These are phyloP conservation scores for Cistogaster globosa DNA, from an alignment of 2,888 invertebrate genomes.

Conservation along the genomic window DNA sequence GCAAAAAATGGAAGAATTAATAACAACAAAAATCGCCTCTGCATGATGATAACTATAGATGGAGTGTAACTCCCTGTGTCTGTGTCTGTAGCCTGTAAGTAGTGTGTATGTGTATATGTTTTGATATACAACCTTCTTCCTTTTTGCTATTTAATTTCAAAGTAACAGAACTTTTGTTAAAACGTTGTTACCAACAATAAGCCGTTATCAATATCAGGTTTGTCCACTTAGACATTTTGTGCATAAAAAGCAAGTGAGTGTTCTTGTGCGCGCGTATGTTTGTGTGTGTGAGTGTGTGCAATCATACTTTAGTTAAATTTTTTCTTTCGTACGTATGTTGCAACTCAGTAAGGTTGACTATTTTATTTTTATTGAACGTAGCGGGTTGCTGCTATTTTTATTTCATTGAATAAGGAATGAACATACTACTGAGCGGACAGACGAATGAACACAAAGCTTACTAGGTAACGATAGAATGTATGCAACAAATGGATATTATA, in stretches of 20 bases:
- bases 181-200: slow-evolving; percentile 76
- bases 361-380: slow-evolving; percentile 29
- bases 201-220: slow-evolving; percentile 82
- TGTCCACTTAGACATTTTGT: slow-evolving; percentile 78
- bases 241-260: slow-evolving; percentile 66
- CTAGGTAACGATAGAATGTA: slow-evolving; percentile 21
- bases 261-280: not conserved
- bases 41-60: slow-evolving; percentile 66
- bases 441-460: slow-evolving; percentile 9
- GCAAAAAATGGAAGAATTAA: slow-evolving; percentile 35
- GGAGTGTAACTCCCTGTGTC: slow-evolving; percentile 37
- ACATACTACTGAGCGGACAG: slow-evolving; percentile 63
- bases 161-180: slow-evolving; percentile 78
- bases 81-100: not conserved
- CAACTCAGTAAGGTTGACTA: slow-evolving; percentile 55
- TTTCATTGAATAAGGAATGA: slow-evolving; percentile 56
- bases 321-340: slow-evolving; percentile 47
- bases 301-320: slow-evolving; percentile 53
- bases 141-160: slow-evolving; percentile 73
- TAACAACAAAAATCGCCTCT: slow-evolving; percentile 61
- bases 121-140: slow-evolving; percentile 68
- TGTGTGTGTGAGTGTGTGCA: slow-evolving; percentile 6
- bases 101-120: slow-evolving; percentile 20
- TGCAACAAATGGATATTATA: slow-evolving; percentile 44
- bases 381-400: slow-evolving; percentile 57